Evolutionary conservation across 2,797 vertebrate genomes (phyloP), one percentile per base, ranked within the genome.

Genomic region (Zalophus californianus): DNA sequence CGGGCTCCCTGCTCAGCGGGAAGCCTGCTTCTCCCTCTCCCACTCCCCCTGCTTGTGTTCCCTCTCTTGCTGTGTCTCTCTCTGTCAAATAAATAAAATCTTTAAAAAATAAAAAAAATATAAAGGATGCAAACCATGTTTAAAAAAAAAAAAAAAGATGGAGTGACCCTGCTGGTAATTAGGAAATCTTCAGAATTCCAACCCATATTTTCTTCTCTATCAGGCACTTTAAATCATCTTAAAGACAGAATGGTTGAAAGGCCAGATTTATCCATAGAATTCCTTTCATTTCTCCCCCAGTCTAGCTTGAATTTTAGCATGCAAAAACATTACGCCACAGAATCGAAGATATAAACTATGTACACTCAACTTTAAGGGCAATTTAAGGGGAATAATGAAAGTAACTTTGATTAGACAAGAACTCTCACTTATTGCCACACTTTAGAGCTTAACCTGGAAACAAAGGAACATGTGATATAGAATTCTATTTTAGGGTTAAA

Each of bases 401-500:
- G 5, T 94, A 83, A 78, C n/a, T 48, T 50, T 70, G 78, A 85
- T 73, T 78, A 79, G n/a, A 72, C 32, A 72, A 89, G 88, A 68
- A 54, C 25, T 52, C 64, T 80, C 54, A 64, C 44, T 72, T 86
- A 72, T 16, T 20, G 50, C 70, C 38, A 89, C 79, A 89, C 27
- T 73, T 50, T 16, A 83, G 7, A 80, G 52, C 48, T 73, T 64
- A 82, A 82, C 54, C 56, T 66, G 48, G 48, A 72, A 83, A 95
- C n/a, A 84, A 75, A 23, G 64, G 64, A 38, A 5, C 35, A 21
- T 8, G 56, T n/a, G 13, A 70, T n/a, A 78, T 3, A 50, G 38
- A 58, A 91, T 91, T 88, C 79, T 48, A 10, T 78, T 92, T 62
- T 64, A 78, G n/a, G 48, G 62, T 72, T 85, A 66, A 86, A 58